A percentile compares a stretch with the other conserved stretches of the same genome.
Conservation (phyloP, 2,113 vertebrate species). For the Mobula hypostoma region DNA sequence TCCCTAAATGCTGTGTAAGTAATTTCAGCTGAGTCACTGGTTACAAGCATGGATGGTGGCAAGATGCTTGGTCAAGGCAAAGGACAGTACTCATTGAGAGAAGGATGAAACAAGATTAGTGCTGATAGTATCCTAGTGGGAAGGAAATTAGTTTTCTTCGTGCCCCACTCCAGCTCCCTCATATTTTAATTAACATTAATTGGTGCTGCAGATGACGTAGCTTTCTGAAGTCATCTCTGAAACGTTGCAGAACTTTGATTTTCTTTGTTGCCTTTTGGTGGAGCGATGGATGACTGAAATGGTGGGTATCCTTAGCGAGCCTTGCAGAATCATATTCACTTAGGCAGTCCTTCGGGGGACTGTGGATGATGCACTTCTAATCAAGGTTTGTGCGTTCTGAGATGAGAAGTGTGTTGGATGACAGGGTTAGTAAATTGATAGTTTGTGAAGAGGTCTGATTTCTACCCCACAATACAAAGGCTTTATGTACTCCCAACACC, state of each 20-base stretch:
- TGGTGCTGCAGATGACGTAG: background rate
- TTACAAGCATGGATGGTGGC: background rate
- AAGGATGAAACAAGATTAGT: background rate
- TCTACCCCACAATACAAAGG: too few species aligned
- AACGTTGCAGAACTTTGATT: background rate
- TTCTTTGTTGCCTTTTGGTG: background rate
- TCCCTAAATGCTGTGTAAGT: background rate
- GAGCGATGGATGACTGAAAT: background rate
- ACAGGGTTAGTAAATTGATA: too few species aligned
- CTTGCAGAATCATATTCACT: background rate
- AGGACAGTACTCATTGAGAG: background rate
- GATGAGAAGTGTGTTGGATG: too few species aligned
- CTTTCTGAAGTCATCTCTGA: background rate
- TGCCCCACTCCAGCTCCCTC: background rate
- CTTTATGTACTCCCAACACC: too few species aligned
- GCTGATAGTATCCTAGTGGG: too few species aligned
- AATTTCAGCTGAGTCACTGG: background rate
- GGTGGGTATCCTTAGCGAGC: background rate
- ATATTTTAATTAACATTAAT: background rate
- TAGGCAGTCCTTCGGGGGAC: too few species aligned
- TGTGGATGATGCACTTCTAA: too few species aligned
- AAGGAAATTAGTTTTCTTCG: background rate
- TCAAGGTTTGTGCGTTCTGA: too few species aligned
- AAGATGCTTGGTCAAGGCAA: background rate
- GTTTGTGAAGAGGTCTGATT: too few species aligned